Conservation (phyloP, 2,113 vertebrate species). For the Melanerpes formicivorus region DNA sequence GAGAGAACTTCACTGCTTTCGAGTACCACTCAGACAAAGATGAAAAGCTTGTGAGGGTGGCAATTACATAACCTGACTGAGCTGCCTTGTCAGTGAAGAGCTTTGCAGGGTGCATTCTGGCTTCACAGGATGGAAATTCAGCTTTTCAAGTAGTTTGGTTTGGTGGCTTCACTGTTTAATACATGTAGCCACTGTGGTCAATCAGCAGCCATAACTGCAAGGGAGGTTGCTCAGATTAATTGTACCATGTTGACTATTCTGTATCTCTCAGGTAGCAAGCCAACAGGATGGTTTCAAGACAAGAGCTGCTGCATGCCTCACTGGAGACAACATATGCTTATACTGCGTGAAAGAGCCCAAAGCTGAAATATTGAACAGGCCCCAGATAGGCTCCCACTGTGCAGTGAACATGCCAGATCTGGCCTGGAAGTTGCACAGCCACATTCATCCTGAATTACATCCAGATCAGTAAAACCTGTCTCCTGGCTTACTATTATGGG, state of each 20-base stretch:
- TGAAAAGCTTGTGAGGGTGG: constrained; percentile 39
- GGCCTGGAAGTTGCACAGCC: background rate
- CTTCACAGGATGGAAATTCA: constrained; percentile 18
- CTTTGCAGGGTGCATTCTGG: constrained; percentile 6
- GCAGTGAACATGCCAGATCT: background rate
- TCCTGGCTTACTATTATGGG: background rate
- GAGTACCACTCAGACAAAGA: constrained; percentile 44
- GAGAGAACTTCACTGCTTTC: constrained; percentile 3
- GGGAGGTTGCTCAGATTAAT: background rate
- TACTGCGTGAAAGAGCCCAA: background rate
- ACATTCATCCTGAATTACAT: background rate
- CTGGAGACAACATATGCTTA: background rate
- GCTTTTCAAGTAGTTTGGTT: constrained; percentile 11
- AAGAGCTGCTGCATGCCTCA: background rate
- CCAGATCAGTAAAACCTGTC: constrained; percentile 12
- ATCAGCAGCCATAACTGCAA: background rate
- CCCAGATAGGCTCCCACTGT: background rate
- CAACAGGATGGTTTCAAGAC: background rate
- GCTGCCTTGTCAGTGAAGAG: background rate
- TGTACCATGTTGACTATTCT: background rate
- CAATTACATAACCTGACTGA: constrained; percentile 43
- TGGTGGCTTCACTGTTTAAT: constrained; percentile 1
- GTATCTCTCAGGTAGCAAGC: background rate
- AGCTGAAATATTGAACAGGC: background rate
- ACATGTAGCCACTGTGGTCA: background rate